phyloP scores from a whole-genome alignment of 2,888 invertebrate species.

The Hirtodrosophila cameraria region DNA sequence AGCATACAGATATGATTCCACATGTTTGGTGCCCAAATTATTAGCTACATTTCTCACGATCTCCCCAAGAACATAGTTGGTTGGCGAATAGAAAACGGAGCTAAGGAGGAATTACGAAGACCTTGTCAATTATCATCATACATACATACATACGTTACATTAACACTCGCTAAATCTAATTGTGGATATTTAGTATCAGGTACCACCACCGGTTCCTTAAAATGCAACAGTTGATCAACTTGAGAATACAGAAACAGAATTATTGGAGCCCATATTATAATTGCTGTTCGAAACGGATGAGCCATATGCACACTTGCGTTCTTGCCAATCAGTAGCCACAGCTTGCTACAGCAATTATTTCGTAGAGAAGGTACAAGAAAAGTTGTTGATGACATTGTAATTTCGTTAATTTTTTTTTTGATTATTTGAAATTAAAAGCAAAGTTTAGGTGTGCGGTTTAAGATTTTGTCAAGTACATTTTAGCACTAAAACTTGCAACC shows the following conservation, averaged over 20 bases:
- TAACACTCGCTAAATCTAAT: background rate
- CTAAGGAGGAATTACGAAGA: slow-evolving; percentile 10
- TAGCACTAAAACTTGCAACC: no score
- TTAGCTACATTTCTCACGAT: background rate
- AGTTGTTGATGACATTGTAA: slow-evolving; percentile 32
- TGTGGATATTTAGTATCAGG: slow-evolving; percentile 1
- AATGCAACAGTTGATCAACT: background rate
- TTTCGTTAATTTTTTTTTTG: slow-evolving; percentile 4
- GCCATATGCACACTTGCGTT: slow-evolving; percentile 23
- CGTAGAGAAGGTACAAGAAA: background rate
- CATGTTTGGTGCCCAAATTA: background rate
- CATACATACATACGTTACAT: slow-evolving; percentile 33
- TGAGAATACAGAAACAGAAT: slow-evolving; percentile 21
- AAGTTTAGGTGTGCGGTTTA: background rate
- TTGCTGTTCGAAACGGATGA: slow-evolving; percentile 16
- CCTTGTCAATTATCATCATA: no score
- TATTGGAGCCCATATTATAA: slow-evolving; percentile 24
- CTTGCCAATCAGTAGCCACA: slow-evolving; percentile 37
- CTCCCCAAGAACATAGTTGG: slow-evolving; percentile 6
- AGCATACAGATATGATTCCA: slow-evolving; percentile 6
- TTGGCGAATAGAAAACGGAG: slow-evolving; percentile 37
- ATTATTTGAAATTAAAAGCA: slow-evolving; percentile 27
- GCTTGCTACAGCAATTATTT: background rate
- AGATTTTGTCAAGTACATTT: background rate
- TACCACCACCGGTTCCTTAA: accelerated